phyloP scores from a whole-genome alignment of 2,888 invertebrate species.

The Orthonychiurus folsomi region DNA sequence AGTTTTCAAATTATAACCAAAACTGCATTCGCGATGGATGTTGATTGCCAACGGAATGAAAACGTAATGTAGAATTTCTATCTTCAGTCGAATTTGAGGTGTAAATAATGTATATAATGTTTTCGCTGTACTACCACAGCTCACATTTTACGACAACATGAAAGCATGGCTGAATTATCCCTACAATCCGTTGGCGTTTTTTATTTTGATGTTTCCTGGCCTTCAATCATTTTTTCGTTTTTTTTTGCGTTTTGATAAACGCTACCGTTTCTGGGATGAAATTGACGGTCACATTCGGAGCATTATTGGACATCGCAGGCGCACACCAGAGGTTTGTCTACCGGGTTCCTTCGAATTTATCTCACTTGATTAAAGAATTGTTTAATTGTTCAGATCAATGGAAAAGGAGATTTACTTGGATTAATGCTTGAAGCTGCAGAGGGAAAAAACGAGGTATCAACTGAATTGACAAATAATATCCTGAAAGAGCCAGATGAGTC shows the following conservation, averaged over 20 bases:
- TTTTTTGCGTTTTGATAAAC: conserved; percentile 32
- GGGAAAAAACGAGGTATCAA: conserved; percentile 27
- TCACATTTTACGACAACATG: conserved; percentile 36
- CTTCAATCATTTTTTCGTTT: conserved; percentile 36
- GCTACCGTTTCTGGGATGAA: conserved; percentile 36
- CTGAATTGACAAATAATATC: conserved; percentile 33
- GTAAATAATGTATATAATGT: neutral
- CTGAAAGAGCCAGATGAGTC: conserved; percentile 28
- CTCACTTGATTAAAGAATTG: neutral
- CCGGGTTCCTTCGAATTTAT: conserved; percentile 1
- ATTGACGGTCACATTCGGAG: conserved; percentile 32
- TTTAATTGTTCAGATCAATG: conserved; percentile 10
- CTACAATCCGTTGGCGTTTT: conserved; percentile 35
- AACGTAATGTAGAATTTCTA: conserved; percentile 32
- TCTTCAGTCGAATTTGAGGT: no score
- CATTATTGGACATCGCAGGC: conserved; percentile 28
- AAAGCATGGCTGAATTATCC: conserved; percentile 40
- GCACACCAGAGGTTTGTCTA: conserved; percentile 33
- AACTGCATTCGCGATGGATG: conserved; percentile 40
- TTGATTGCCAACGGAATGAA: conserved; percentile 39
- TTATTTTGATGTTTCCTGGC: conserved; percentile 39
- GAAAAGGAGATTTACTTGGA: conserved; percentile 34
- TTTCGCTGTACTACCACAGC: conserved; percentile 22
- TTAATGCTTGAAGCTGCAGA: conserved; percentile 38
- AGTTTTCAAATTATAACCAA: conserved; percentile 39